Base-by-base conservation (phyloP, 2,888 invertebrate genomes). In the Peribatodes rhomboidaria region DNA sequence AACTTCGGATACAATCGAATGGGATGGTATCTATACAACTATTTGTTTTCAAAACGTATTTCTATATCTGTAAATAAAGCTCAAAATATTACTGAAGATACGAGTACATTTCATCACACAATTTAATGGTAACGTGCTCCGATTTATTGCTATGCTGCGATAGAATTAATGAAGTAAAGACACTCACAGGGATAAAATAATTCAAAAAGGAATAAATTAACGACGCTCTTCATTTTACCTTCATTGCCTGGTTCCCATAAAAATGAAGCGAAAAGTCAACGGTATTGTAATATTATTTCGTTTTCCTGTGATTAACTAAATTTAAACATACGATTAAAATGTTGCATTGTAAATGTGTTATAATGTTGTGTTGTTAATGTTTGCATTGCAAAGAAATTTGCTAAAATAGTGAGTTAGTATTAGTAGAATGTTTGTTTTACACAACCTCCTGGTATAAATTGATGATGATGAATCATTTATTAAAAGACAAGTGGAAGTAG, bases 171-270 rank as follows among this genome's bases (percentile, higher is more conserved):
- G 70, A 79, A 78, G 74, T 74, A 81, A 81, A 73, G 78, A 84
- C 86, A 86, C 79, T 82, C 83, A 89, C 84, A 88, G 84, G 85
- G 81, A 84, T 79, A 80, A 81, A 73, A 62, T 72, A 77, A 65
- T 57, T 65, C 39, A 52, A 58, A 83, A 80, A 81, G 79, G 75
- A 71, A 56, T 20, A 80, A 81, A 80, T 79, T 80, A 82, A 79
- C 75, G 77, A 79, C 75, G 72, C 80, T 74, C 77, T 80, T 82
- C 67, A 72, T 86, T 87, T 93, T 93, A 93, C 93, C 93, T 93
- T 93, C 88, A 87, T 92, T 75, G 89, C 91, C 93, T 93, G 92
- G 90, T 87, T 91, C 86, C 92, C 84, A 83, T 82, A 77, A 81
- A 81, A 92, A 92, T 90, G 91, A 78, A 88, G 92, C 92, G 88